Conservation (phyloP, 2,888 invertebrate genomes). For the Azorinus chamasolen region DNA sequence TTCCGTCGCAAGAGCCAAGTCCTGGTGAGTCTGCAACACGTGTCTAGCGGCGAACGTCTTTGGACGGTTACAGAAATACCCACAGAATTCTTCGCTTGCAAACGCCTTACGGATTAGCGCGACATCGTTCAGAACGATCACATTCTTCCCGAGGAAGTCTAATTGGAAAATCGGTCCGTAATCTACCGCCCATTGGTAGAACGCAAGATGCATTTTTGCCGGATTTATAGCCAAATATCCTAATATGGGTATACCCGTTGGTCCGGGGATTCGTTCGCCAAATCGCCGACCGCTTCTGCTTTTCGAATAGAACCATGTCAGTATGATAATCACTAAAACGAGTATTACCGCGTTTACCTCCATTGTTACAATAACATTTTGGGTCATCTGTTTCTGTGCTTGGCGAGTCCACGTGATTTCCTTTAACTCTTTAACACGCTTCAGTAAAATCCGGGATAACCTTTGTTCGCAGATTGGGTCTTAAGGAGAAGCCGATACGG, state of each 20-base stretch:
- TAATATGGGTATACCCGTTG: slow-evolving; percentile 12
- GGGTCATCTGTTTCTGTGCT: too few relatives aligned
- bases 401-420: too few relatives aligned
- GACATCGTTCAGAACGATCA: slow-evolving; percentile 34
- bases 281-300: too few relatives aligned
- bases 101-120: slow-evolving; percentile 22
- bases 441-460: too few relatives aligned
- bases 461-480: too few relatives aligned
- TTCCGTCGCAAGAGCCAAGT: slow-evolving; percentile 1
- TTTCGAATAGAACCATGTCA: too few relatives aligned
- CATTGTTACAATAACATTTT: too few relatives aligned
- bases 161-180: slow-evolving; percentile 26
- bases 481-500: too few relatives aligned
- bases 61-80: slow-evolving; percentile 16
- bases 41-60: slow-evolving; percentile 14
- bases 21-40: neutral
- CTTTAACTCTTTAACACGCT: too few relatives aligned
- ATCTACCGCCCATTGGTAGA: slow-evolving; percentile 20
- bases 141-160: slow-evolving; percentile 15
- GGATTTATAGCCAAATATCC: slow-evolving; percentile 23
- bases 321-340: too few relatives aligned
- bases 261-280: slow-evolving; percentile 23
- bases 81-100: slow-evolving; percentile 12
- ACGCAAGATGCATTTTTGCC: slow-evolving; percentile 22
- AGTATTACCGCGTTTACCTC: too few relatives aligned